These are phyloP conservation scores for Anableps anableps DNA, from an alignment of 2,797 vertebrate genomes.

Conservation along the genomic window DNA sequence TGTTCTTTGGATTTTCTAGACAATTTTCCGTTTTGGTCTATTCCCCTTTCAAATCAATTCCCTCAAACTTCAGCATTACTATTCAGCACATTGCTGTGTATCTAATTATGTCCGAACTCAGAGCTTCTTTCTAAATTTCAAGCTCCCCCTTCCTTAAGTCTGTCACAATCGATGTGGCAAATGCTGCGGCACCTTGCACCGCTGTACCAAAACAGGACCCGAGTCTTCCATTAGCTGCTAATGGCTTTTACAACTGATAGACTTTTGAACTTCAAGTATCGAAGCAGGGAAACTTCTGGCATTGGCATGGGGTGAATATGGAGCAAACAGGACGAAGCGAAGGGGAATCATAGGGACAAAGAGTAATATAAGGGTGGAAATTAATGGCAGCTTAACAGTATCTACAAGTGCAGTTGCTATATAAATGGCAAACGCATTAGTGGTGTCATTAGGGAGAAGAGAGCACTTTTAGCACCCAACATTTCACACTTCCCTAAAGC, in stretches of 20 bases:
- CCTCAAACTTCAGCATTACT: conserved; percentile 64
- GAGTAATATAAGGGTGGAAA: conserved; percentile 2
- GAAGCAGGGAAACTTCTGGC: conserved; percentile 10
- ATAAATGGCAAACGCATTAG: conserved; percentile 73
- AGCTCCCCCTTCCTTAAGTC: conserved; percentile 32
- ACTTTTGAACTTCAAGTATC: conserved; percentile 46
- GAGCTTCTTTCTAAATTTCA: conserved; percentile 68
- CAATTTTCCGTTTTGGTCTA: background rate
- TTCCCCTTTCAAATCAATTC: conserved; percentile 35
- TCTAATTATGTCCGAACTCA: conserved; percentile 64
- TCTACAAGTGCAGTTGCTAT: conserved; percentile 28
- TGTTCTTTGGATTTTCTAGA: background rate
- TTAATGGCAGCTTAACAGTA: conserved; percentile 36
- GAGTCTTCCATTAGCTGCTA: conserved; percentile 72
- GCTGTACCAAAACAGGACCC: conserved; percentile 42
- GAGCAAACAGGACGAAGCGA: conserved; percentile 16
- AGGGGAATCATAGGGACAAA: background rate
- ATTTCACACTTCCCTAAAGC: conserved; percentile 37
- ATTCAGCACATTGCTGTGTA: conserved; percentile 64
- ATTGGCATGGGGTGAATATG: conserved; percentile 17
- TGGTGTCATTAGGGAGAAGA: conserved; percentile 43
- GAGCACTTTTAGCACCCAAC: conserved; percentile 61
- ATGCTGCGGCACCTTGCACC: conserved; percentile 32
- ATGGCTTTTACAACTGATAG: conserved; percentile 59
- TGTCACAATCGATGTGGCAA: conserved; percentile 52